Evolutionary conservation across 2,113 vertebrate genomes (phyloP).

Genomic region (Plecotus auritus): DNA sequence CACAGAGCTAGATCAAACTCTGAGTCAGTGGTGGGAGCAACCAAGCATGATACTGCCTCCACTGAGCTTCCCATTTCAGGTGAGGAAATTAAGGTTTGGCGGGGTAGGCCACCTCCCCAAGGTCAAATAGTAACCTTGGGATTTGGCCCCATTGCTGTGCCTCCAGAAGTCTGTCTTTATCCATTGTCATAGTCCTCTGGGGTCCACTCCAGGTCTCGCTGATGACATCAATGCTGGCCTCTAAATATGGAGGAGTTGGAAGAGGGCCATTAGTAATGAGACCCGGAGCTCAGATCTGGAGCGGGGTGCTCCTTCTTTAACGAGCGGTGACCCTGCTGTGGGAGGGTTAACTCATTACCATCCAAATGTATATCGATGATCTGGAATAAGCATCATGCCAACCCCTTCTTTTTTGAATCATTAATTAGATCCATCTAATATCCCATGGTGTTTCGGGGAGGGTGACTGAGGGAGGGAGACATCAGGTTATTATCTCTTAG

Average conservation of each 20-base stretch:
- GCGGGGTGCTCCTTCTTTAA: not conserved
- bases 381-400: constrained; percentile 54
- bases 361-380: constrained; percentile 53
- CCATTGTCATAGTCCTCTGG: not conserved
- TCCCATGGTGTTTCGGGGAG: constrained; percentile 68
- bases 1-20: not conserved
- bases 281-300: not conserved
- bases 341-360: not conserved
- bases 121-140: not conserved
- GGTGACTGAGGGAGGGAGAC: not conserved
- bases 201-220: not conserved
- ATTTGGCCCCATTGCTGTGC: not conserved
- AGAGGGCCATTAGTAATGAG: rapidly evolving
- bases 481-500: not conserved
- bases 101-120: not conserved
- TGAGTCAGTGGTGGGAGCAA: not conserved
- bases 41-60: too few species aligned
- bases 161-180: not conserved
- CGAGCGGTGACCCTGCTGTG: rapidly evolving
- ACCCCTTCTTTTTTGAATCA: constrained; percentile 76
- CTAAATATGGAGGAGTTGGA: not conserved
- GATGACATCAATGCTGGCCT: not conserved
- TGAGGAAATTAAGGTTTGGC: not conserved
- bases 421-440: constrained; percentile 74
- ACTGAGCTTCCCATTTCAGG: not conserved